phyloP scores from a whole-genome alignment of 2,888 invertebrate genomes.

The Cistogaster globosa region DNA sequence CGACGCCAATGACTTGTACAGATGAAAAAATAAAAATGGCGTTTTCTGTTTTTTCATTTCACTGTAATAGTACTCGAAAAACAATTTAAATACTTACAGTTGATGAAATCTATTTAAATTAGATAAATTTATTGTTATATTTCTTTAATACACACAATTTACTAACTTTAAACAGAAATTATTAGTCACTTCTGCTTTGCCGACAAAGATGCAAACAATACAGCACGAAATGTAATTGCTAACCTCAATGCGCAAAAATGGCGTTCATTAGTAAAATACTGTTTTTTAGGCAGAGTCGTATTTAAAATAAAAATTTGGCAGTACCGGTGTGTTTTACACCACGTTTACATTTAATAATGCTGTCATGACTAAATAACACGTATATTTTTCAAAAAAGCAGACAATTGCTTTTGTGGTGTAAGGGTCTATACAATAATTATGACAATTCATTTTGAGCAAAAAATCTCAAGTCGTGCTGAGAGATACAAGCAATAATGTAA shows the following conservation, averaged over 20 bases:
- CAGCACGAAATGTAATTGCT: neutral
- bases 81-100: neutral
- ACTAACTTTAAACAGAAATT: neutral
- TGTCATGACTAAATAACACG: too few relatives aligned
- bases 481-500: too few relatives aligned
- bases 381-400: too few relatives aligned
- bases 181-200: neutral
- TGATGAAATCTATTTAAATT: neutral
- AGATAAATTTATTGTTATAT: neutral
- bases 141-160: neutral
- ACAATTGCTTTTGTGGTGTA: too few relatives aligned
- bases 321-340: neutral
- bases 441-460: too few relatives aligned
- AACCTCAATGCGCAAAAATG: slow-evolving; percentile 32
- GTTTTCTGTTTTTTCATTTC: neutral
- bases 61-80: neutral
- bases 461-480: too few relatives aligned
- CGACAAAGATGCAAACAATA: slow-evolving; percentile 34
- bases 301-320: neutral
- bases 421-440: too few relatives aligned
- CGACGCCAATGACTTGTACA: slow-evolving; percentile 34
- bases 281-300: neutral
- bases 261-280: neutral
- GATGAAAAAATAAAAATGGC: slow-evolving; percentile 56
- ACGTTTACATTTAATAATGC: too few relatives aligned